Conservation (phyloP, 2,113 vertebrate genomes). For the Ciconia boyciana region DNA sequence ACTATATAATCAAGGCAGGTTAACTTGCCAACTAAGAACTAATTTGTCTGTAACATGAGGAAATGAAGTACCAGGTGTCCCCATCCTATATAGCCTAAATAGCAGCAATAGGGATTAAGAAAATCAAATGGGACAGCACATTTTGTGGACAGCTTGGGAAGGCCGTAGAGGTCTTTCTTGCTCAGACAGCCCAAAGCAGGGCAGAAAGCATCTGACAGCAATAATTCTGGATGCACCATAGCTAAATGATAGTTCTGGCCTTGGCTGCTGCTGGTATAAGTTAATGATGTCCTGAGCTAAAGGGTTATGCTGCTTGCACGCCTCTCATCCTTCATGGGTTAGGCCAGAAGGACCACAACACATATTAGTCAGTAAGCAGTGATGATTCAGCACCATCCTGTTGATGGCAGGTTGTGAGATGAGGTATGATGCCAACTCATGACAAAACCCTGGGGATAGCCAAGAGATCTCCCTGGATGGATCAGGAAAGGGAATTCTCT, state of each 20-base stretch:
- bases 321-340: not conserved
- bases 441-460: not conserved
- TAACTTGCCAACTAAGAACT: not conserved
- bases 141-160: not conserved
- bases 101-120: not conserved
- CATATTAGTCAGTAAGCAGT: not conserved
- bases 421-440: too few species aligned
- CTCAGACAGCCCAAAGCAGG: not conserved
- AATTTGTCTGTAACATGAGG: not conserved
- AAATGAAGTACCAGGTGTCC: not conserved
- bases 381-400: not conserved
- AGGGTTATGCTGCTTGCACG: not conserved
- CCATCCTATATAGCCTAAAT: not conserved
- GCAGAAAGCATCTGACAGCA: not conserved
- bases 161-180: not conserved
- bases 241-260: not conserved
- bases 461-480: not conserved
- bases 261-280: not conserved
- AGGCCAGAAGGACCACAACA: not conserved
- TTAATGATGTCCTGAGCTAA: not conserved
- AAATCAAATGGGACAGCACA: not conserved
- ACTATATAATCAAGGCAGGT: not conserved
- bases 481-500: not conserved
- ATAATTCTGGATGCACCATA: not conserved
- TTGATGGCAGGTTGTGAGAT: not conserved